A percentile compares a stretch with the other conserved stretches of the same genome.
Evolutionary conservation across 2,797 vertebrate genomes (phyloP).

Genomic region (Gastrophryne carolinensis): DNA sequence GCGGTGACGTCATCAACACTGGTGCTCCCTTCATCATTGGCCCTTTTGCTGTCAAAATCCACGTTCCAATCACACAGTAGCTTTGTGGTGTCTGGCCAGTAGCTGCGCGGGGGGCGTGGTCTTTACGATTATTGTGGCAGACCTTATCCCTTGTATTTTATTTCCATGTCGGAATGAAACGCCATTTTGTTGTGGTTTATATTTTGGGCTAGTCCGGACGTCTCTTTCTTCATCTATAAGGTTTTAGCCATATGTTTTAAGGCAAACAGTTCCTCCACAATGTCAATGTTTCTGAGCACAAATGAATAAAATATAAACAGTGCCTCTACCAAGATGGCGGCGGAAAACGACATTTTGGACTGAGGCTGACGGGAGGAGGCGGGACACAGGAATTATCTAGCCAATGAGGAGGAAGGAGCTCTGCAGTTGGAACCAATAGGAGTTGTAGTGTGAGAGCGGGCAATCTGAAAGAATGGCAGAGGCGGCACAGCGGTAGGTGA

Average conservation of each 20-base stretch:
- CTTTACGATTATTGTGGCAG: no score
- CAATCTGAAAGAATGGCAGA: conserved; percentile 13
- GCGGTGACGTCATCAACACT: conserved; percentile 1
- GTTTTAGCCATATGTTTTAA: no score
- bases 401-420: not conserved
- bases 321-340: conserved; percentile 14
- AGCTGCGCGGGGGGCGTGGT: not conserved
- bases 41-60: not conserved
- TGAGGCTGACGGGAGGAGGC: not conserved
- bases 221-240: no score
- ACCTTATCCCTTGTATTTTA: no score
- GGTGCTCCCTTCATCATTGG: not conserved
- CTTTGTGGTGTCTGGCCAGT: not conserved
- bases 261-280: no score
- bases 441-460: not conserved
- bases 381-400: not conserved
- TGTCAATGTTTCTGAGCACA: no score
- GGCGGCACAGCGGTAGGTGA: not conserved
- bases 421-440: not conserved
- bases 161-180: no score
- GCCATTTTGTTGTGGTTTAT: no score
- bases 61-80: not conserved
- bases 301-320: no score
- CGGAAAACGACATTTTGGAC: not conserved
- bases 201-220: no score